Evolutionary conservation across 2,888 invertebrate species (phyloP).

Genomic region (Orchestes rusci): DNA sequence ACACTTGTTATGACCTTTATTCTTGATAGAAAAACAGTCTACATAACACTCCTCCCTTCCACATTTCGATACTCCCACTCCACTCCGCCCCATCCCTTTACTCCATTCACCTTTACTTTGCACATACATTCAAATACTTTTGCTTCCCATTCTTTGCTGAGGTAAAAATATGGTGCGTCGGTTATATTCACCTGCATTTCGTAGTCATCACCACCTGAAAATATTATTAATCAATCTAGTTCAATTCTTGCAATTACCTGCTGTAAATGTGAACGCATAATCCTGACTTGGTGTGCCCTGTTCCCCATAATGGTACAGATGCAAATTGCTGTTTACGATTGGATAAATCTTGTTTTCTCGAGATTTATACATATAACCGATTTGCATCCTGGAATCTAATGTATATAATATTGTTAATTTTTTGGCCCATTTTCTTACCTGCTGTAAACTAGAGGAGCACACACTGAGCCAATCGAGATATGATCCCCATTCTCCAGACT

Average conservation of each 20-base stretch:
- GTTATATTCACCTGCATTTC: constrained; percentile 49
- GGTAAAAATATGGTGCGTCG: constrained; percentile 51
- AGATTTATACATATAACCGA: constrained; percentile 54
- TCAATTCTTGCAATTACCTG: constrained; percentile 45
- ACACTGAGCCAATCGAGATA: constrained; percentile 54
- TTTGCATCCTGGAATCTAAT: constrained; percentile 47
- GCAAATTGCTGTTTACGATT: constrained; percentile 47
- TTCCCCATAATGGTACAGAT: constrained; percentile 57
- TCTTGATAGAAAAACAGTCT: too few species aligned
- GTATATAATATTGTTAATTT: not conserved
- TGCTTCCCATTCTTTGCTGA: constrained; percentile 54
- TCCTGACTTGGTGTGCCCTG: constrained; percentile 51
- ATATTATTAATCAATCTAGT: too few species aligned
- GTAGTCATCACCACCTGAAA: constrained; percentile 47
- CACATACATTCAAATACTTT: constrained; percentile 55
- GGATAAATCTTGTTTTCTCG: constrained; percentile 42
- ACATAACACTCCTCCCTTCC: constrained; percentile 31
- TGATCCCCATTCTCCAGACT: constrained; percentile 62
- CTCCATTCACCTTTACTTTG: constrained; percentile 52
- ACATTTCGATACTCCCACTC: constrained; percentile 60
- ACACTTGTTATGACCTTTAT: too few species aligned
- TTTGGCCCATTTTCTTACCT: not conserved
- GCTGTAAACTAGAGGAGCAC: constrained; percentile 55
- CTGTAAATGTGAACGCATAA: constrained; percentile 54
- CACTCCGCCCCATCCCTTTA: constrained; percentile 56